A percentile compares a stretch with the other conserved stretches of the same genome.
phyloP scores from a whole-genome alignment of 2,113 vertebrate species.

The Pleuronectes platessa region DNA sequence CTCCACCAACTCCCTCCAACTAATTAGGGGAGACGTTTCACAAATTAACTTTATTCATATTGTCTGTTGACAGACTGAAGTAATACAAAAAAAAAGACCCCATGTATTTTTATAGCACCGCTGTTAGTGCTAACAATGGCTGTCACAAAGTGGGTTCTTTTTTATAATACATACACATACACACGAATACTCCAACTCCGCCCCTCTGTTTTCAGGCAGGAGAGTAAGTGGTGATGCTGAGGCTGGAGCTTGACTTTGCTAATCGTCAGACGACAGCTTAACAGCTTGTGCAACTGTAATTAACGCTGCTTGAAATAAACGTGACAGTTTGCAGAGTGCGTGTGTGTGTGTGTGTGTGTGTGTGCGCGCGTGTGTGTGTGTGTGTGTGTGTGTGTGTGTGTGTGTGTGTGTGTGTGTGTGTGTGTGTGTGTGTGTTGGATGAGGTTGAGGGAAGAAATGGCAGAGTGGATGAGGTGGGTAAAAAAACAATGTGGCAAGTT shows the following conservation, averaged over 20 bases:
- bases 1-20: slow-evolving; percentile 50
- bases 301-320: slow-evolving; percentile 80
- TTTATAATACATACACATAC: slow-evolving; percentile 2
- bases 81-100: slow-evolving; percentile 33
- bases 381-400: slow-evolving; percentile 12
- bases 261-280: slow-evolving; percentile 81
- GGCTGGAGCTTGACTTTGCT: slow-evolving; percentile 79
- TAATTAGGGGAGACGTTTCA: slow-evolving; percentile 81
- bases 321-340: slow-evolving; percentile 50
- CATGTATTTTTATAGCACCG: slow-evolving; percentile 61
- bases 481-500: slow-evolving; percentile 62
- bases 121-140: slow-evolving; percentile 72
- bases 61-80: slow-evolving; percentile 74
- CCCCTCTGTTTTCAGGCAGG: slow-evolving; percentile 67
- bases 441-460: background rate
- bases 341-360: slow-evolving; percentile 6
- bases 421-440: slow-evolving; percentile 1
- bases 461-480: slow-evolving; percentile 4
- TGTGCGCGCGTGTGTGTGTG: background rate
- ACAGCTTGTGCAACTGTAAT: slow-evolving; percentile 81
- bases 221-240: slow-evolving; percentile 66
- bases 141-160: slow-evolving; percentile 68
- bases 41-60: slow-evolving; percentile 76
- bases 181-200: slow-evolving; percentile 35
- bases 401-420: background rate